Conservation (phyloP, 2,113 vertebrate genomes). For the Shinisaurus crocodilurus region DNA sequence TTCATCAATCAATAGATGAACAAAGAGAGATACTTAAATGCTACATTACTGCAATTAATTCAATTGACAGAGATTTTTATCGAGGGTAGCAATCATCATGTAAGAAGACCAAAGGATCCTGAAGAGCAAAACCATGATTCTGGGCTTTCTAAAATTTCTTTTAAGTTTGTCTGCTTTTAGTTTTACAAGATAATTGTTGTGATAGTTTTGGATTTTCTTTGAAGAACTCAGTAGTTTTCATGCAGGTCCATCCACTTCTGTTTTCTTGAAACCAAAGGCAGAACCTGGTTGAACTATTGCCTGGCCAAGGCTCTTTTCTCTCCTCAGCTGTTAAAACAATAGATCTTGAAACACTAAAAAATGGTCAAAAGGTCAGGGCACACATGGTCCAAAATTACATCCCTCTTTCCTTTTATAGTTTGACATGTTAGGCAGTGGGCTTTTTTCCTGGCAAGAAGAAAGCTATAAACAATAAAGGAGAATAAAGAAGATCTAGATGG, state of each 20-base stretch:
- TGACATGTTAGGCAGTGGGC: background rate
- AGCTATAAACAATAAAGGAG: background rate
- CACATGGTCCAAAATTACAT: background rate
- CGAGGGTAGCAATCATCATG: background rate
- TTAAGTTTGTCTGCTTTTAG: background rate
- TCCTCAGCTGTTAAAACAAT: constrained; percentile 3
- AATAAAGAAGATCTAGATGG: background rate
- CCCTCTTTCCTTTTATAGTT: background rate
- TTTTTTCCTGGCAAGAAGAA: background rate
- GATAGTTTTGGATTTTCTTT: background rate
- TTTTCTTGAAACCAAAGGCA: constrained; percentile 4
- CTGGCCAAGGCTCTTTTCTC: background rate
- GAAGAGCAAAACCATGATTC: background rate
- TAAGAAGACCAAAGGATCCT: background rate
- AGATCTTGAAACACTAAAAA: constrained; percentile 12
- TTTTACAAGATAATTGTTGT: background rate
- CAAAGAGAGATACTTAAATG: background rate
- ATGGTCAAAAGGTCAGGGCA: background rate
- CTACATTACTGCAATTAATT: background rate
- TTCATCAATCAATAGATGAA: background rate
- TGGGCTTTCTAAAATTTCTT: background rate
- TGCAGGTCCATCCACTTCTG: background rate
- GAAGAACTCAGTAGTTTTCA: background rate
- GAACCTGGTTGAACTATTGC: background rate
- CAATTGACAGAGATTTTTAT: background rate